Evolutionary conservation across 23 tunicate species (phyloP).

Genomic region (Trididemnum clinides): DNA sequence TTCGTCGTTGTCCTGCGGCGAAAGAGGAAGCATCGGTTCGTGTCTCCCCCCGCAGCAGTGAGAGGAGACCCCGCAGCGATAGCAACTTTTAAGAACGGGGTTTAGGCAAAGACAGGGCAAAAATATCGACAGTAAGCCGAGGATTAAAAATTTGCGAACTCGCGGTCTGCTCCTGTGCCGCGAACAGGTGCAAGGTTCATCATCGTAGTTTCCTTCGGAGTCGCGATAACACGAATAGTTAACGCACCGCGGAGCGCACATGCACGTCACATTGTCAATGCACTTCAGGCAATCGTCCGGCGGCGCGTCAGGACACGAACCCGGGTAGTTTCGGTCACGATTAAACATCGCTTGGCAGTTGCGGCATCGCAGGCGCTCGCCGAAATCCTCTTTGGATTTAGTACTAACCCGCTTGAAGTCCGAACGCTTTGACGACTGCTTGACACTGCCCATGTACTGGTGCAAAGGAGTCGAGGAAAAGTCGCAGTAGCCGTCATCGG

Average conservation of each 20-base stretch:
- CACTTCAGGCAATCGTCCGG: slow-evolving; percentile 44
- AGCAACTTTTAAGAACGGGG: slow-evolving; percentile 71
- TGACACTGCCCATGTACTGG: not conserved
- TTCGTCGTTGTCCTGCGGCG: not conserved
- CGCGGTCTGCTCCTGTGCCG: not conserved
- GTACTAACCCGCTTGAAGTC: not conserved
- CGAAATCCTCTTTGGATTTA: slow-evolving; percentile 68
- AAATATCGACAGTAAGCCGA: slow-evolving; percentile 56
- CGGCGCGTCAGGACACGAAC: slow-evolving; percentile 88
- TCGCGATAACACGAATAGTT: slow-evolving; percentile 61
- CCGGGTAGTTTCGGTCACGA: slow-evolving; percentile 78
- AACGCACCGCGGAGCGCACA: slow-evolving; percentile 48
- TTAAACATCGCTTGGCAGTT: slow-evolving; percentile 79
- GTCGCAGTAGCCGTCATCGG: slow-evolving; percentile 24
- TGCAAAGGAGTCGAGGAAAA: not conserved
- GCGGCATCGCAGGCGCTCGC: slow-evolving; percentile 74
- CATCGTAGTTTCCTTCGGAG: slow-evolving; percentile 52
- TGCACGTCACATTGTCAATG: slow-evolving; percentile 44
- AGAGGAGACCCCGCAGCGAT: slow-evolving; percentile 71
- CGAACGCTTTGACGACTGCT: not conserved
- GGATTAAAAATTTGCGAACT: slow-evolving; percentile 53
- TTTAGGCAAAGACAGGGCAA: slow-evolving; percentile 80
- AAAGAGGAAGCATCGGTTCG: slow-evolving; percentile 15
- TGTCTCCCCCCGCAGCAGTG: slow-evolving; percentile 88
- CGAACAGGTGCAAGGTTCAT: slow-evolving; percentile 68